Evolutionary conservation across 2,888 invertebrate genomes (phyloP).

Genomic region (Synanthedon formicaeformis): DNA sequence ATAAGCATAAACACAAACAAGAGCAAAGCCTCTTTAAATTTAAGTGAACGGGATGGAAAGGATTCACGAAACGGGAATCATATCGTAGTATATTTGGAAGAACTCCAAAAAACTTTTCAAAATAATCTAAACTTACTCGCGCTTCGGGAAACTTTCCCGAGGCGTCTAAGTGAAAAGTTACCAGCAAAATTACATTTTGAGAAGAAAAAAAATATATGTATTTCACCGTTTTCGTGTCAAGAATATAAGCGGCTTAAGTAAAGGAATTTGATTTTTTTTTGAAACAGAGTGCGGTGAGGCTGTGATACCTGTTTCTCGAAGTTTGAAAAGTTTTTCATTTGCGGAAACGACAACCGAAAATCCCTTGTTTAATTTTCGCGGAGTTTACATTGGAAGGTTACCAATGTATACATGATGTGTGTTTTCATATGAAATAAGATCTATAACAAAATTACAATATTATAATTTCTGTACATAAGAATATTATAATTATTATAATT

Average conservation of each 20-base stretch:
- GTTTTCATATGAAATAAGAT: too few species aligned
- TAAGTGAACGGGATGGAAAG: constrained; percentile 3
- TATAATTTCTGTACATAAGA: too few species aligned
- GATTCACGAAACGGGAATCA: constrained; percentile 8
- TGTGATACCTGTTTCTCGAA: constrained; percentile 9
- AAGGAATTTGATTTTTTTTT: constrained; percentile 28
- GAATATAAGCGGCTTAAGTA: constrained; percentile 57
- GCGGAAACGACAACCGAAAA: constrained; percentile 24
- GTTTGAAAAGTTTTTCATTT: constrained; percentile 40
- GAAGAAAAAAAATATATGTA: constrained; percentile 20
- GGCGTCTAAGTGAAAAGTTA: constrained; percentile 57
- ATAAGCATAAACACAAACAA: too few species aligned
- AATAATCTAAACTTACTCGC: constrained; percentile 43
- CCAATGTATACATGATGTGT: too few species aligned
- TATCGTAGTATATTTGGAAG: constrained; percentile 37
- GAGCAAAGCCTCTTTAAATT: too few species aligned
- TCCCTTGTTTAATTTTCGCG: constrained; percentile 30
- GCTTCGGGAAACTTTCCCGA: constrained; percentile 31
- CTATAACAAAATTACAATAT: too few species aligned
- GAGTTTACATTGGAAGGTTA: background rate
- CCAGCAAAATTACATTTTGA: constrained; percentile 43
- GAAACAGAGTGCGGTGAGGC: background rate
- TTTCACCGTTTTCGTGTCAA: constrained; percentile 30
- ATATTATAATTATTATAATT: too few species aligned
- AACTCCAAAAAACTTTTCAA: constrained; percentile 45